Conservation (phyloP, 2,888 invertebrate genomes). For the Hemicrepidius hirtus region DNA sequence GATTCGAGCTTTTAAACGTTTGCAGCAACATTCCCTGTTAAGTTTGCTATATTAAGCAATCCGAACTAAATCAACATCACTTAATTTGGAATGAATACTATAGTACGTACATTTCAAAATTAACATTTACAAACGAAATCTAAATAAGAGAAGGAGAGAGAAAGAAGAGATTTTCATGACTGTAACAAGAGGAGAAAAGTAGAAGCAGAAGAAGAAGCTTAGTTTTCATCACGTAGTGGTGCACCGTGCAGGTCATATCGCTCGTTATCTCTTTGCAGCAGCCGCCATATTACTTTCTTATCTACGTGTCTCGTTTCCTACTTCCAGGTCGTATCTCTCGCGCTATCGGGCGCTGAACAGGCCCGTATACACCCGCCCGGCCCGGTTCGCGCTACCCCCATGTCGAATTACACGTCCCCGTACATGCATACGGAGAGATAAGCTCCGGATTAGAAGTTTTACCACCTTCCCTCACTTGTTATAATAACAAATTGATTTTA, state of each 20-base stretch:
- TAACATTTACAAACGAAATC: conserved; percentile 27
- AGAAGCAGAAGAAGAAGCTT: background rate
- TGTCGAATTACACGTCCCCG: conserved; percentile 51
- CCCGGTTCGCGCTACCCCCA: conserved; percentile 55
- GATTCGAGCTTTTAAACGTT: conserved; percentile 24
- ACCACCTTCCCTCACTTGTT: conserved; percentile 44
- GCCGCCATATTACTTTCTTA: conserved; percentile 72
- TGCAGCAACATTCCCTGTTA: conserved; percentile 13
- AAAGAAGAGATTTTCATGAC: conserved; percentile 16
- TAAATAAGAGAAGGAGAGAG: conserved; percentile 30
- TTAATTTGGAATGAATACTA: too few relatives aligned
- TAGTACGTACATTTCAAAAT: too few relatives aligned
- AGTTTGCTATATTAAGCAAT: conserved; percentile 21
- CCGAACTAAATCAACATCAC: conserved; percentile 23
- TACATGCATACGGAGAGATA: conserved; percentile 49
- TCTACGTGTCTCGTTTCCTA: conserved; percentile 71
- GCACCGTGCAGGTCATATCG: conserved; percentile 67
- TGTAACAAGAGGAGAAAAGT: conserved; percentile 35
- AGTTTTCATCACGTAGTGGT: conserved; percentile 55
- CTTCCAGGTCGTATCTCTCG: conserved; percentile 70
- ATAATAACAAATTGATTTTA: conserved; percentile 45
- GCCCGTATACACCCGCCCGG: conserved; percentile 61
- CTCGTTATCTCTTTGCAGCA: conserved; percentile 69
- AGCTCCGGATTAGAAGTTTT: conserved; percentile 50
- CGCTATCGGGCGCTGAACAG: conserved; percentile 69